These are phyloP conservation scores for Coregonus sp. DNA, from an alignment of 2,797 vertebrate species.

Conservation along the genomic window DNA sequence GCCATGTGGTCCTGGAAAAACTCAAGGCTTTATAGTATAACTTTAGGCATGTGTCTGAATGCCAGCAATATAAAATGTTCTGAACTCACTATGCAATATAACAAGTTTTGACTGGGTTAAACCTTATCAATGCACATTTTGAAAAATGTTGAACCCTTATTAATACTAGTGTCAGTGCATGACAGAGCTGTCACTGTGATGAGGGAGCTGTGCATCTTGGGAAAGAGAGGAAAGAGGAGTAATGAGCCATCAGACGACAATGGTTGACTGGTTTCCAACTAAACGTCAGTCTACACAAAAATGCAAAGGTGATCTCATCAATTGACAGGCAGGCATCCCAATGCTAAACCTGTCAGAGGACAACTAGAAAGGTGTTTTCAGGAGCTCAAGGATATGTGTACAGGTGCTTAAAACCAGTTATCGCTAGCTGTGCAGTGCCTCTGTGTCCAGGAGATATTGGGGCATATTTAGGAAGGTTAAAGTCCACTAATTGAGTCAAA, in stretches of 20 bases:
- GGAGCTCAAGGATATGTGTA: not conserved
- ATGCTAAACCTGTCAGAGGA: conserved; percentile 59
- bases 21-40: too few species aligned
- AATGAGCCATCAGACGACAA: conserved; percentile 66
- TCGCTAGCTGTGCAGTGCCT: not conserved
- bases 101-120: not conserved
- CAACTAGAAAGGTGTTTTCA: too few species aligned
- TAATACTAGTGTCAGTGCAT: not conserved
- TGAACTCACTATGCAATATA: too few species aligned
- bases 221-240: conserved; percentile 50
- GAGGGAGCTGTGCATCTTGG: conserved; percentile 58
- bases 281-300: conserved; percentile 75
- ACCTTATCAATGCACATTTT: not conserved
- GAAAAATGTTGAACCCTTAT: not conserved
- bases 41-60: too few species aligned
- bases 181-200: conserved; percentile 66
- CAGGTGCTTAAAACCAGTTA: not conserved
- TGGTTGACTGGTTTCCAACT: conserved; percentile 59
- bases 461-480: not conserved
- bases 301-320: conserved; percentile 64
- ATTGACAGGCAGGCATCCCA: conserved; percentile 59
- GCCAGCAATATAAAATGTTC: too few species aligned
- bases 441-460: not conserved
- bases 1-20: too few species aligned
- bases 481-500: not conserved